Base-by-base conservation (phyloP, 2,888 invertebrate species). In the Plebejus melissa region DNA sequence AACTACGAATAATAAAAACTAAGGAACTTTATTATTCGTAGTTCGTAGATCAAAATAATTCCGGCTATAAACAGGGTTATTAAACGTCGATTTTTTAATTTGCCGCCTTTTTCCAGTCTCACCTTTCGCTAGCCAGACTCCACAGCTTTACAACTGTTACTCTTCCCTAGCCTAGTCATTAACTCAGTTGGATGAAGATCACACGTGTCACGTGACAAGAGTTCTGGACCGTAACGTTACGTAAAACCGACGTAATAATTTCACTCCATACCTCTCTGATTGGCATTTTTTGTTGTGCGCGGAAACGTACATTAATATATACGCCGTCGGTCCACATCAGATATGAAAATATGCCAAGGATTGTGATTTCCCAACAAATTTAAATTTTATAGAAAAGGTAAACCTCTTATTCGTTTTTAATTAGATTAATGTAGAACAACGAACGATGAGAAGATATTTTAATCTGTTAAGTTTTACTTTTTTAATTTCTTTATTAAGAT, bases 261-360 rank as follows among this genome's bases (percentile, higher is more conserved):
- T 65, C 65, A 65, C 65, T 60, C 58, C 58, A 13, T 65, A 32
- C 22, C 13, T 32, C 65, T 65, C 65, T 65, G 65, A 65, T 65
- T 65, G 65, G 65, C 65, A 65, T 65, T 65, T 65, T 65, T 65
- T 65, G 65, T 65, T 65, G 32, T 36, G 65, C 32, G 32, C 65
- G 65, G 65, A 65, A 65, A 36, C 16, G 32, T 16, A 13, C 32
- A 65, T 65, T 65, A 65, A 65, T 22, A 65, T 65, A 5, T 65
- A 65, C 28, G 32, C 32, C 32, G 16, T 50, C 16, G 32, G 54
- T 72, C 50, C 28, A 72, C 9, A 54, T 72, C 72, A 54, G 72
- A 72, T 54, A 54, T 72, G 72, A 50, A 72, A 72, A 54, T 50
- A 32, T 72, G 72, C 72, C 72, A 72, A 72, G 72, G 72, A 72